A percentile compares a stretch with the other conserved stretches of the same genome.
These are phyloP conservation scores for Misgurnus mizolepis DNA, from an alignment of 2,113 vertebrate genomes.

Conservation along the genomic window DNA sequence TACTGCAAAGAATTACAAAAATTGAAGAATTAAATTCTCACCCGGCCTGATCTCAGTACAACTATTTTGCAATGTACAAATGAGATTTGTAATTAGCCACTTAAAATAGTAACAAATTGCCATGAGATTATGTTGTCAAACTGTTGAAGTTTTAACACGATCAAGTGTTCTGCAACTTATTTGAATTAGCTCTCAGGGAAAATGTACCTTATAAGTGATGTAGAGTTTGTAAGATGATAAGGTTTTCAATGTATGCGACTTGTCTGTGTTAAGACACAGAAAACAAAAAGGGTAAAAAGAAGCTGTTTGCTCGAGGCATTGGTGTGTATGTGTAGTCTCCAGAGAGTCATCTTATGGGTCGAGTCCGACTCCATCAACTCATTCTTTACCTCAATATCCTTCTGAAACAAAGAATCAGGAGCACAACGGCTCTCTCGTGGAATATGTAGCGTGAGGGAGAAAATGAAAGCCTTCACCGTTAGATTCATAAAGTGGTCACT, in stretches of 20 bases:
- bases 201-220: too few relatives aligned
- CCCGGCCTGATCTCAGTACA: too few relatives aligned
- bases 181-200: not conserved
- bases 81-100: too few relatives aligned
- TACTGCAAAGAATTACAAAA: too few relatives aligned
- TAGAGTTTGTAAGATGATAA: too few relatives aligned
- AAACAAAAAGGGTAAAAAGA: constrained; percentile 2
- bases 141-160: not conserved
- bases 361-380: constrained; percentile 61
- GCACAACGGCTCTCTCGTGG: constrained; percentile 71
- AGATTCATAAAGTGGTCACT: constrained; percentile 68
- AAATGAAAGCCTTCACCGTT: constrained; percentile 75
- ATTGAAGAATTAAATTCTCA: too few relatives aligned
- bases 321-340: constrained; percentile 31
- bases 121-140: too few relatives aligned
- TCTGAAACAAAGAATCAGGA: constrained; percentile 55
- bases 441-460: constrained; percentile 62
- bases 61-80: too few relatives aligned
- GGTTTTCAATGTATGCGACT: too few relatives aligned
- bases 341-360: constrained; percentile 63
- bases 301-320: constrained; percentile 15
- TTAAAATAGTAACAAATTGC: too few relatives aligned
- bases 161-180: not conserved
- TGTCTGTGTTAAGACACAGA: not conserved
- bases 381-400: constrained; percentile 65